phyloP scores from a whole-genome alignment of 2,797 vertebrate genomes.

The Anableps anableps region DNA sequence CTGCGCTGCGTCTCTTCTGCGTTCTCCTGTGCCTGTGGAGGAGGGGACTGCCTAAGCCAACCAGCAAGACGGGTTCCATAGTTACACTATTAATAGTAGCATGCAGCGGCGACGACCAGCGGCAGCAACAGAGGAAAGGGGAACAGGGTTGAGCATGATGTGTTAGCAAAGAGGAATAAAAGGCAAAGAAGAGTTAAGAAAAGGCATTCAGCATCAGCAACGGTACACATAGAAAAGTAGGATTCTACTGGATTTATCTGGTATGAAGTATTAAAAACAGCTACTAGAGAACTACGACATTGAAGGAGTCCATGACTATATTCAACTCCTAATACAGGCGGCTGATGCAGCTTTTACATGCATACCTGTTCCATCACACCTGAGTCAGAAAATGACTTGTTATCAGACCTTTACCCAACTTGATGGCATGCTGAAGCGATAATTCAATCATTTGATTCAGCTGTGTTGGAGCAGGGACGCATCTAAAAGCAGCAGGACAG shows the following conservation, averaged over 20 bases:
- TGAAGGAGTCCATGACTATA: neutral
- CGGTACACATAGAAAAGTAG: conserved; percentile 1
- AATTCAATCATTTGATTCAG: too few relatives aligned
- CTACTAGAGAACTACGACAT: neutral
- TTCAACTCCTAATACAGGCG: neutral
- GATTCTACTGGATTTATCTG: conserved; percentile 2
- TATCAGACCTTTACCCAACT: too few relatives aligned
- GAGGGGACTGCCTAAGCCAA: conserved; percentile 83
- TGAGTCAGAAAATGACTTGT: too few relatives aligned
- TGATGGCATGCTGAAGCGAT: too few relatives aligned
- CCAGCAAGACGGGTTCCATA: conserved; percentile 74
- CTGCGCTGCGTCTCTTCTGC: conserved; percentile 63
- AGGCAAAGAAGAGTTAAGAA: conserved; percentile 22
- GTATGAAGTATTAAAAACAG: neutral
- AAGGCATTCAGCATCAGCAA: conserved; percentile 29
- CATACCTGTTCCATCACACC: too few relatives aligned
- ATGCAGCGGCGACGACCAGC: conserved; percentile 69
- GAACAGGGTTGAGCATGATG: conserved; percentile 14
- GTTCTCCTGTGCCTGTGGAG: conserved; percentile 75
- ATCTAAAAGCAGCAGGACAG: too few relatives aligned
- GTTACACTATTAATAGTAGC: conserved; percentile 65
- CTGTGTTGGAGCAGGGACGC: too few relatives aligned
- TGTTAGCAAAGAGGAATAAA: conserved; percentile 42
- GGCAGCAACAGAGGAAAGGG: conserved; percentile 46
- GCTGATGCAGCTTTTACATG: neutral